Percentiles rank a stretch among this genome's conserved stretches.
Evolutionary conservation across 92 coral and sea anemone species (phyloP).

Genomic region (Isaurus tuberculatus): DNA sequence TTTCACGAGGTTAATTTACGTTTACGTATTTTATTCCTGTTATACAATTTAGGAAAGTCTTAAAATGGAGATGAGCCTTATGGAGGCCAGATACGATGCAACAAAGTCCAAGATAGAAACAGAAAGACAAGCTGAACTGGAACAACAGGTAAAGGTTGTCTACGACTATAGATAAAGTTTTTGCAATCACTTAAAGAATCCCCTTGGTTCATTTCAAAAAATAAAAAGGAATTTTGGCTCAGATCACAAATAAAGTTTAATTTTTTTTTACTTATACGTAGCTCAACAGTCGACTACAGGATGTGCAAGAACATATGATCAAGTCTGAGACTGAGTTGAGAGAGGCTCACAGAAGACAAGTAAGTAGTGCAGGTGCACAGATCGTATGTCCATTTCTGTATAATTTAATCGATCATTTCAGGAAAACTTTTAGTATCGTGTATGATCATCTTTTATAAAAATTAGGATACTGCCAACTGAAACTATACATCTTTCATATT

Average conservation of each 20-base stretch:
- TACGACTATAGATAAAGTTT: no score
- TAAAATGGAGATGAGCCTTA: constrained; percentile 91
- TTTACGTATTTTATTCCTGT: not conserved
- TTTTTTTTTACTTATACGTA: constrained; percentile 3
- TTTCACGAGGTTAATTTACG: not conserved
- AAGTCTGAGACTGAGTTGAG: constrained; percentile 84
- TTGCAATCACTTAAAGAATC: no score
- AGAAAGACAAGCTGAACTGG: constrained; percentile 93
- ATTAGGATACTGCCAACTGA: no score
- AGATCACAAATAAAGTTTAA: not conserved
- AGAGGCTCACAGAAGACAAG: constrained; percentile 89
- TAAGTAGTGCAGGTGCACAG: not conserved
- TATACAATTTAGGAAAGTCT: constrained; percentile 77
- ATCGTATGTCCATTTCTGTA: no score
- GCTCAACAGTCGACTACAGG: constrained; percentile 83
- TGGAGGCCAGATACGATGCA: constrained; percentile 96
- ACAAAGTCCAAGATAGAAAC: constrained; percentile 89
- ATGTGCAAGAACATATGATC: constrained; percentile 82
- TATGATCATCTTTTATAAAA: no score
- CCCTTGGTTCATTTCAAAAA: not conserved
- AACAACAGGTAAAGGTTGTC: constrained; percentile 75
- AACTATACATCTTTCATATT: no score
- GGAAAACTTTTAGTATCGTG: no score
- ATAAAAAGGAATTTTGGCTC: not conserved
- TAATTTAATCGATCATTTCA: no score